Evolutionary conservation across 2,113 vertebrate species (phyloP).

Genomic region (Eurystomus gularis): DNA sequence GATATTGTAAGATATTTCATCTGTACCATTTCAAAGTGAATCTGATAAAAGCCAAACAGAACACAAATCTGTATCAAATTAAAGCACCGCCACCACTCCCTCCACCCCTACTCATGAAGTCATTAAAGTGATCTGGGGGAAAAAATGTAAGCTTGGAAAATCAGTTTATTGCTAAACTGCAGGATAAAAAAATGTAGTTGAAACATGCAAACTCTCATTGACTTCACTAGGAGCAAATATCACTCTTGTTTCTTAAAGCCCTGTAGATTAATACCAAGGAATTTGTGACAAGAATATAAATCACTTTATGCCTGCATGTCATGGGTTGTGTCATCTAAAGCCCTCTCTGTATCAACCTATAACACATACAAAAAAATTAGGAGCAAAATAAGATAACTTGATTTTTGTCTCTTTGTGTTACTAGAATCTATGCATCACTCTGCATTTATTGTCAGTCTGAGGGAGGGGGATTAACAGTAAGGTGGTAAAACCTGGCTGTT

Average conservation of each 20-base stretch:
- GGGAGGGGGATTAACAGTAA: neutral
- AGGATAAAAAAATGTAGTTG: neutral
- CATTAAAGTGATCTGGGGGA: neutral
- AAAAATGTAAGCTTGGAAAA: conserved; percentile 1
- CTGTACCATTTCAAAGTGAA: neutral
- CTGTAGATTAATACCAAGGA: neutral
- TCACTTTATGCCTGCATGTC: neutral
- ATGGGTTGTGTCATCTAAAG: neutral
- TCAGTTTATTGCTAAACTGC: neutral
- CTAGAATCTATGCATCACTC: neutral
- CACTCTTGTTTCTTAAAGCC: neutral
- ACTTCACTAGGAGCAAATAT: neutral
- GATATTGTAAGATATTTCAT: conserved; percentile 15
- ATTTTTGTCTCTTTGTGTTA: neutral
- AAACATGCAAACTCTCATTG: neutral
- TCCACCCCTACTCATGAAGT: neutral
- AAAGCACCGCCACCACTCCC: neutral
- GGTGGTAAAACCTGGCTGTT: neutral
- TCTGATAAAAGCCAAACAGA: conserved; percentile 22
- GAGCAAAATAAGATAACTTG: neutral
- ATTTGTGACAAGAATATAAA: neutral
- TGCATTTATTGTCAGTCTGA: neutral
- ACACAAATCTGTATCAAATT: conserved; percentile 12
- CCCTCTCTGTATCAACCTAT: neutral
- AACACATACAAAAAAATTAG: neutral